These are phyloP conservation scores for Proctacanthus coquilletti DNA, from an alignment of 1,140 invertebrate genomes.

Conservation along the genomic window DNA sequence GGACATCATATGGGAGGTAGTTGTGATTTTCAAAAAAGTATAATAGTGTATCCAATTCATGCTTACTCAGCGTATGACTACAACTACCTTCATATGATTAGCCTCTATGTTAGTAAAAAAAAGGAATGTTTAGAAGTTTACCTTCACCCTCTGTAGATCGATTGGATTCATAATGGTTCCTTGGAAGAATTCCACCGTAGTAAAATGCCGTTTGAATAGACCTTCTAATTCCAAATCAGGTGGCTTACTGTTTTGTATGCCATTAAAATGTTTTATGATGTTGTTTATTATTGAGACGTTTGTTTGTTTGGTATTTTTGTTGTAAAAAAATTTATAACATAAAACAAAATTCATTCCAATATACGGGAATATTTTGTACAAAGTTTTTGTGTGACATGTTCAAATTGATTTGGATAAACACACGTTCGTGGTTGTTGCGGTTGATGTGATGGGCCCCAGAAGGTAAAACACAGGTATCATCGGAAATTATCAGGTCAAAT, in stretches of 20 bases:
- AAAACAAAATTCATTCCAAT: background rate
- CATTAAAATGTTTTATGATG: constrained; percentile 9
- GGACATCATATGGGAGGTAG: too few relatives aligned
- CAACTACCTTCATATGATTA: too few relatives aligned
- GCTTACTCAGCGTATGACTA: too few relatives aligned
- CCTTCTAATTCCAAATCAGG: constrained; percentile 96
- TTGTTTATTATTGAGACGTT: constrained; percentile 2
- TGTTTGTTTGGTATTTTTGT: background rate
- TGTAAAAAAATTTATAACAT: background rate
- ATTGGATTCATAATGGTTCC: constrained; percentile 99
- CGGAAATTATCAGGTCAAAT: background rate
- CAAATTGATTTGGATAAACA: too few relatives aligned
- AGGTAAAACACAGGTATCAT: background rate
- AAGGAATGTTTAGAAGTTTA: too few relatives aligned
- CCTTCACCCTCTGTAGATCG: constrained; percentile 97
- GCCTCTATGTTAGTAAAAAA: too few relatives aligned
- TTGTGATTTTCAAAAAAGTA: too few relatives aligned
- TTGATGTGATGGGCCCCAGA: background rate
- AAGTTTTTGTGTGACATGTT: too few relatives aligned
- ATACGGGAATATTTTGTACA: too few relatives aligned
- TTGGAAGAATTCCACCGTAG: constrained; percentile 99
- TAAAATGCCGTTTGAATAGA: constrained; percentile 98
- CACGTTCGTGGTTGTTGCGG: background rate
- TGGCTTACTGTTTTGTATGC: constrained; percentile 55
- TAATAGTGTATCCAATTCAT: too few relatives aligned